These are phyloP conservation scores for Bombus fervidus DNA, from an alignment of 1,140 invertebrate genomes.

Conservation along the genomic window DNA sequence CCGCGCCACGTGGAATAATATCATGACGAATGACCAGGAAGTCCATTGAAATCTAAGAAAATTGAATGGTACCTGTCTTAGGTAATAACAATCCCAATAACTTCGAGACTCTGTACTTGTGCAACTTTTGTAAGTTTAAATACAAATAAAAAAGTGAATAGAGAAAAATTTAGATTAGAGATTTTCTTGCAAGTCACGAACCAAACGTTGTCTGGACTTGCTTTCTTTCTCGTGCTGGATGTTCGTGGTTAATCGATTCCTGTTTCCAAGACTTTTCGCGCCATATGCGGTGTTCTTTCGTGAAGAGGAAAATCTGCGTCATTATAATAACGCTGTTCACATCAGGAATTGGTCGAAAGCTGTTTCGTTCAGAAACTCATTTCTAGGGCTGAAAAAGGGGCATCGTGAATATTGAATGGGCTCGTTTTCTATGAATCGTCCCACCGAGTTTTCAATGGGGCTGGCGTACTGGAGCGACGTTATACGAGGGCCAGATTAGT, in stretches of 20 bases:
- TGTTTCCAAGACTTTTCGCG: not conserved
- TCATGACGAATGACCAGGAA: not conserved
- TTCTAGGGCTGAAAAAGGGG: slow-evolving; percentile 45
- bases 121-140: not conserved
- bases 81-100: not conserved
- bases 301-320: slow-evolving; percentile 39
- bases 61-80: not conserved
- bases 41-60: not conserved
- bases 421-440: slow-evolving; percentile 60
- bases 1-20: not conserved
- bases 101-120: too few species aligned
- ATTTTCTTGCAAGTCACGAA: not conserved
- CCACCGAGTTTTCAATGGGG: slow-evolving; percentile 43
- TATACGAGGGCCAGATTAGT: slow-evolving; percentile 43
- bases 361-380: slow-evolving; percentile 32
- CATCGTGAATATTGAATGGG: slow-evolving; percentile 66
- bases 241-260: not conserved
- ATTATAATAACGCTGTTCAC: slow-evolving; percentile 32
- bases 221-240: not conserved
- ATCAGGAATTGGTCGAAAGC: slow-evolving; percentile 43
- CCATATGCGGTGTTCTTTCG: slow-evolving; percentile 26
- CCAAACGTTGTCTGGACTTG: not conserved
- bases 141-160: not conserved
- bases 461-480: not conserved
- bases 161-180: too few species aligned